Base-by-base conservation (phyloP, 2,888 invertebrate genomes). In the Acronicta leporina region DNA sequence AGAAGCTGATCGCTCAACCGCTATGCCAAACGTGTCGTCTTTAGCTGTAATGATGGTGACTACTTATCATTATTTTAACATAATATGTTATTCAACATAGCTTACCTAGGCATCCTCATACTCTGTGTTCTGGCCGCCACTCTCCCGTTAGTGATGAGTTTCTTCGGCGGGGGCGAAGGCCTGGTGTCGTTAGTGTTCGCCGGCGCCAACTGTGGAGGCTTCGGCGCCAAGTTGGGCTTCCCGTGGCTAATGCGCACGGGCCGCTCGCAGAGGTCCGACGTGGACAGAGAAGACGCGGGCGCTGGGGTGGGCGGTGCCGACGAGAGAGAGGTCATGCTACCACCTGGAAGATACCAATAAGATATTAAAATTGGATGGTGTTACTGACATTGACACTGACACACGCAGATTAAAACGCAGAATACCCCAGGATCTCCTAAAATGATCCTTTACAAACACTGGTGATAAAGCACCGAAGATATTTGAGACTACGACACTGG, bases 161-260 rank as follows among this genome's bases (percentile, higher is more conserved):
- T 96, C 87, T 96, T 96, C 27, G 96, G 96, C 40, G 96, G 96
- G 4, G 96, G 96, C 38, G 96, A 95, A 4, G 96, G 96, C 84
- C 96, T 95, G 47, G 95, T 88, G 14, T 95, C 70, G 95, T 96
- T 52, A 96, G 97, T 60, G 0, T 79, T 80, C 30, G 83, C 74
- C 0, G 83, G 71, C 27, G 78, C 73, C 59, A 92, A 16, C 77
- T 75, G 92, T 9, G 97, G 97, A 20, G 98, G 98, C 88, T 97
- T 97, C 1, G 98, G 98, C 27, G 98, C 98, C 73, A 98, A 90
- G 87, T 97, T 96, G 20, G 97, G 98, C 90, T 98, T 98, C 52
- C 97, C 97, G 92, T 96, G 96, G 82, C 95, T 95, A 33, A 94
- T 89, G 43, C 95, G 91, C 30, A 95, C 5, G 7, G 77, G 95